These are phyloP conservation scores for Prionailurus bengalensis DNA, from an alignment of 2,113 vertebrate species.

Conservation along the genomic window DNA sequence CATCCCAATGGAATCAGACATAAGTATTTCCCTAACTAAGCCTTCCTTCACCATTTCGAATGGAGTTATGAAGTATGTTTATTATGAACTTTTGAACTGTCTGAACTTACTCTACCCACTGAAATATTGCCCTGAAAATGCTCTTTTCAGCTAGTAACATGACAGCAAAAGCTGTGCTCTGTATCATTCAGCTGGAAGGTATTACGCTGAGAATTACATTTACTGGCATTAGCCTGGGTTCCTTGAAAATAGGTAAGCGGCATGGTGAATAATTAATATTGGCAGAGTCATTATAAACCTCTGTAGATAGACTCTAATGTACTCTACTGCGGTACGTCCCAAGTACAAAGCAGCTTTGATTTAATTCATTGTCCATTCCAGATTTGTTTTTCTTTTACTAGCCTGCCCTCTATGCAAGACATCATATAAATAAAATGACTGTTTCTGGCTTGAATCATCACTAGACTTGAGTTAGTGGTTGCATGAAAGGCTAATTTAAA, in stretches of 20 bases:
- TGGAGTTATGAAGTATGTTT: slow-evolving; percentile 76
- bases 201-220: slow-evolving; percentile 70
- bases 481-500: slow-evolving; percentile 79
- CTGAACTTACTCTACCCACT: slow-evolving; percentile 71
- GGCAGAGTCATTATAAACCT: slow-evolving; percentile 66
- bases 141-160: slow-evolving; percentile 29
- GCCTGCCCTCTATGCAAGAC: slow-evolving; percentile 71
- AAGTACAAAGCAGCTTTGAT: slow-evolving; percentile 68
- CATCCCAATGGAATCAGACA: slow-evolving; percentile 64
- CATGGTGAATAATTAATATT: slow-evolving; percentile 76
- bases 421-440: slow-evolving; percentile 82
- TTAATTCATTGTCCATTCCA: slow-evolving; percentile 75
- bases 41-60: slow-evolving; percentile 70
- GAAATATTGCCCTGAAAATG: slow-evolving; percentile 76
- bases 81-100: slow-evolving; percentile 84
- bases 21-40: slow-evolving; percentile 71
- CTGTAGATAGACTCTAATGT: slow-evolving; percentile 22
- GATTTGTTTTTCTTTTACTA: slow-evolving; percentile 80
- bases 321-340: slow-evolving; percentile 30
- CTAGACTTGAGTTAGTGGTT: slow-evolving; percentile 75
- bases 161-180: slow-evolving; percentile 69
- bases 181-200: slow-evolving; percentile 76
- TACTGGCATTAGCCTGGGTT: slow-evolving; percentile 43
- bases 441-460: slow-evolving; percentile 81
- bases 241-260: slow-evolving; percentile 57